Base-by-base conservation (phyloP, 1,140 invertebrate species). In the Brachionus manjavacas region DNA sequence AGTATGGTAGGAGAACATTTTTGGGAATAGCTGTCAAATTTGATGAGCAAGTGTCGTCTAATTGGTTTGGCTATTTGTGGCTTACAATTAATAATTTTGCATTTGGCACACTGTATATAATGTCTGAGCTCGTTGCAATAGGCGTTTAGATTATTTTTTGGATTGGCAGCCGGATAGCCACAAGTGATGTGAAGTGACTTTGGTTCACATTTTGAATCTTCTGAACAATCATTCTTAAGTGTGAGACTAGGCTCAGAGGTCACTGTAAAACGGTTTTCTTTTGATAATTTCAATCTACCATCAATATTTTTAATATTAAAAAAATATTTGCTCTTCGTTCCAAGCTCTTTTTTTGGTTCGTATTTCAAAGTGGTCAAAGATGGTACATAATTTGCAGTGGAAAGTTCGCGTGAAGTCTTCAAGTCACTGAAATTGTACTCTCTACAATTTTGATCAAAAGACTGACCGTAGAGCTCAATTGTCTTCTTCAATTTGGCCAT, bases 101-200 rank as follows among this genome's bases (percentile, higher is more conserved):
- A 81, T 43, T 64, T 64, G 31, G 79, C 35, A 68, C 79, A 81
- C 41, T 64, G 79, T n/a, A 81, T 46, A 66, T 81, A 81, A 23
- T 81, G 79, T 68, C 60, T 81, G 6, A 81, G 23, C 31, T 81
- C 79, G 46, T 81, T 81, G 35, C 79, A 81, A 14, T 81, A 81
- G 11, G 79, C 79, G 23, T 81, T 81, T 46, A 81, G 8, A 68
- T 81, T 81, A 20, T 41, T 81, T 39, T 68, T 81, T 11, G 52
- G 52, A 60, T 81, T 81, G 12, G 79, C 79, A 64, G 64, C 52
- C 14, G 79, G 79, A 39, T 64, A 81, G 20, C 79, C 79, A 68
- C 79, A 81, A 0, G 79, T 81, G 41, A 81, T 81, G 25, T 81
- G 79, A 9, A 81, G 28, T 8, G 79, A 81, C 39, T 43, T 81